These are phyloP conservation scores for Atta texana DNA, from an alignment of 1,140 invertebrate genomes.

Conservation along the genomic window DNA sequence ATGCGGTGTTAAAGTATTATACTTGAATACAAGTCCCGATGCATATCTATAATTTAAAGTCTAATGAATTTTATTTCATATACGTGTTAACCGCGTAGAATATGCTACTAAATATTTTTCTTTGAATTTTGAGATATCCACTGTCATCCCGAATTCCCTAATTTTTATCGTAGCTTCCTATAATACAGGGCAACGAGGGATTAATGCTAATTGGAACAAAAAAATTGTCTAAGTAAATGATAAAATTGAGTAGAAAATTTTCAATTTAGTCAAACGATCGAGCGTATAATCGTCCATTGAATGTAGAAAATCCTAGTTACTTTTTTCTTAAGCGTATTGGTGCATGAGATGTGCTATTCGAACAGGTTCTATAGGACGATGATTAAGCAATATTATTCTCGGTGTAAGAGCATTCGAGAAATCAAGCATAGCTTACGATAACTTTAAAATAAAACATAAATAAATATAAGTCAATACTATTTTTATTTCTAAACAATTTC, in stretches of 20 bases:
- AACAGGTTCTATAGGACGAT: conserved; percentile 75
- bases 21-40: conserved; percentile 15
- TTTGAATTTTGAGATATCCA: neutral
- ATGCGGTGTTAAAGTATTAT: neutral
- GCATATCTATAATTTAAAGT: conserved; percentile 1
- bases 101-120: neutral
- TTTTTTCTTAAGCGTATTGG: conserved; percentile 69
- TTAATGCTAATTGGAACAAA: conserved; percentile 72
- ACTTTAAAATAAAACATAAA: conserved; percentile 18
- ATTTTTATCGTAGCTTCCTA: neutral
- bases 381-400: conserved; percentile 81
- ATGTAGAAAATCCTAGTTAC: conserved; percentile 72
- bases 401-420: conserved; percentile 71
- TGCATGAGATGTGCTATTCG: conserved; percentile 17
- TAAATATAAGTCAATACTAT: conserved; percentile 11
- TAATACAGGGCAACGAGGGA: conserved; percentile 8
- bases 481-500: neutral
- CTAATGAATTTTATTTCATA: neutral
- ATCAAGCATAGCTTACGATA: neutral
- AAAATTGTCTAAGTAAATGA: conserved; percentile 69
- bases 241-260: conserved; percentile 81
- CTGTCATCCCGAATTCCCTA: neutral
- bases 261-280: conserved; percentile 72
- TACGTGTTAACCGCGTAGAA: neutral
- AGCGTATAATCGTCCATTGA: conserved; percentile 80